Conservation (phyloP, 2,888 invertebrate genomes). For the Strigamia transsilvanica region DNA sequence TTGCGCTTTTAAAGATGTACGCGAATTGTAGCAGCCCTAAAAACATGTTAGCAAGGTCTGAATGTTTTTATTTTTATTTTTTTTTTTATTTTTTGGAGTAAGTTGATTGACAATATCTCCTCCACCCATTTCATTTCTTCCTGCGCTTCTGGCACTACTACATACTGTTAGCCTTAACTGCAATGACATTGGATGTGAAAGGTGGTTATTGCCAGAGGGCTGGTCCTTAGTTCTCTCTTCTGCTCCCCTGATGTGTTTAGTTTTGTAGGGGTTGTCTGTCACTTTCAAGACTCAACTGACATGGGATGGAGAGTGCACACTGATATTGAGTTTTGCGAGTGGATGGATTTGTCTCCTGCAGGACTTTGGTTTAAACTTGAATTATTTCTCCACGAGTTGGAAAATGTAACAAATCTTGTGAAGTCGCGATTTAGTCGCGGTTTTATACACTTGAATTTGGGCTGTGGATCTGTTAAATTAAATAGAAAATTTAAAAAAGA, state of each 20-base stretch:
- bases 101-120: constrained; percentile 23
- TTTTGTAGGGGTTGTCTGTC: constrained; percentile 36
- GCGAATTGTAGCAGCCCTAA: background rate
- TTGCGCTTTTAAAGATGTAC: background rate
- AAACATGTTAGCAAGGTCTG: no score
- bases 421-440: background rate
- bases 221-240: constrained; percentile 7
- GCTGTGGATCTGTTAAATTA: no score
- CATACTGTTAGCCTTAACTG: background rate
- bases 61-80: background rate
- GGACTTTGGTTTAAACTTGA: background rate
- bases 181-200: constrained; percentile 24
- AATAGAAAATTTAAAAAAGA: no score
- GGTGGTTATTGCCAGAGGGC: constrained; percentile 29
- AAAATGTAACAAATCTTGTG: background rate
- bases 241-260: constrained; percentile 34
- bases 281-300: background rate
- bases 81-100: background rate
- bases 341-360: constrained; percentile 1
- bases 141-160: background rate
- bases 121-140: background rate
- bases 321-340: constrained; percentile 23
- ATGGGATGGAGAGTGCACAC: background rate
- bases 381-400: background rate
- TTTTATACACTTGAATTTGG: no score